phyloP scores from a whole-genome alignment of 2,888 invertebrate genomes.

The Trachelus troglodyta region DNA sequence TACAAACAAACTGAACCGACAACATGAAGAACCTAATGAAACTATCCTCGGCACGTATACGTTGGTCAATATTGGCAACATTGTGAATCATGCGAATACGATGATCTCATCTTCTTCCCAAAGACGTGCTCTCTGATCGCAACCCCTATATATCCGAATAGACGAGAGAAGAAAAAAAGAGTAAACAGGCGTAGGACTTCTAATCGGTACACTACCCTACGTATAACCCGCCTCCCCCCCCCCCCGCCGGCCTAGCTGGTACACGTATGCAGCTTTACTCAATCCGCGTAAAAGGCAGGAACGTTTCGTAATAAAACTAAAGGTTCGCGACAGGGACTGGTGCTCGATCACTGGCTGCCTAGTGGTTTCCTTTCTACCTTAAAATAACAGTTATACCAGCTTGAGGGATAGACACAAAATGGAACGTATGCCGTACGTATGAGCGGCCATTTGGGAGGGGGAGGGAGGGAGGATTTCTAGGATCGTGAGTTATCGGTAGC shows the following conservation, averaged over 20 bases:
- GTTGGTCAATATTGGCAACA: background rate
- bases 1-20: background rate
- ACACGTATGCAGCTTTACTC: background rate
- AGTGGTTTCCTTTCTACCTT: background rate
- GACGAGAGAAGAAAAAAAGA: background rate
- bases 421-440: conserved; percentile 10
- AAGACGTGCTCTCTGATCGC: background rate
- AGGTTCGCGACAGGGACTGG: conserved; percentile 31
- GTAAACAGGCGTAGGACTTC: background rate
- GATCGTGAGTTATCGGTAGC: background rate
- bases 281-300: background rate
- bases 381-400: background rate
- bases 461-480: background rate
- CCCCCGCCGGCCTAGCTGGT: too few relatives aligned
- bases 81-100: background rate
- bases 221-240: background rate
- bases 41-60: background rate
- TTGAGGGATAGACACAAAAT: conserved; percentile 27
- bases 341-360: conserved; percentile 26
- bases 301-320: conserved; percentile 30
- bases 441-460: background rate
- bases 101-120: background rate
- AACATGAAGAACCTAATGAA: background rate
- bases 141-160: background rate
- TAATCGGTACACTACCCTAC: background rate